Conservation (phyloP, 2,797 vertebrate species). For the Hippoglossus hippoglossus region DNA sequence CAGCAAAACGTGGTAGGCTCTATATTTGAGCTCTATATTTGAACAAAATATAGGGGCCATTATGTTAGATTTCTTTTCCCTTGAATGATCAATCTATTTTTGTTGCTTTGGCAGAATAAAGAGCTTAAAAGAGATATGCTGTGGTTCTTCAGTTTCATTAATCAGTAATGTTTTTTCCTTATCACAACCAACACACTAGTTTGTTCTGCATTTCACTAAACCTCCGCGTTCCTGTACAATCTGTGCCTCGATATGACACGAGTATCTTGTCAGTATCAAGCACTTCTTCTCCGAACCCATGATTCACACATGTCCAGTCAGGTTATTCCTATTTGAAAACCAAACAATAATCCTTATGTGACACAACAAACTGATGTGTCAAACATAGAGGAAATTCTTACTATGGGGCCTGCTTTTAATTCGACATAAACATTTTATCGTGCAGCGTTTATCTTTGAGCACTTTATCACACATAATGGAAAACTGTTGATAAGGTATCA, state of each 20-base stretch:
- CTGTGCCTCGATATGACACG: neutral
- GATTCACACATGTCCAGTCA: too few species aligned
- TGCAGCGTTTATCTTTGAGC: conserved; percentile 21
- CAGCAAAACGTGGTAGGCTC: too few species aligned
- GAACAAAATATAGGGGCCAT: neutral
- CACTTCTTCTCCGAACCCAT: neutral
- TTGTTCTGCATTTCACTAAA: neutral
- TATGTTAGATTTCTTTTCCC: too few species aligned
- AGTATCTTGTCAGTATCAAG: neutral
- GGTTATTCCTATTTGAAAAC: too few species aligned
- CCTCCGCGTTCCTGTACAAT: neutral
- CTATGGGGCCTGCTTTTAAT: neutral
- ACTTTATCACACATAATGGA: conserved; percentile 20
- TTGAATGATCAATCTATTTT: too few species aligned
- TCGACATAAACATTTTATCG: conserved; percentile 19
- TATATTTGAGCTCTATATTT: neutral
- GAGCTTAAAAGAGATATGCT: neutral
- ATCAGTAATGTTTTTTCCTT: neutral
- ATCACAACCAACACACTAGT: neutral
- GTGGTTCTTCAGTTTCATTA: neutral
- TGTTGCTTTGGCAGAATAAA: neutral
- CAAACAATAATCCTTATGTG: neutral
- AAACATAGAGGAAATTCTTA: conserved; percentile 1
- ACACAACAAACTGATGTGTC: neutral
- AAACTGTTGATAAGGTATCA: conserved; percentile 41